Percentiles rank a stretch among this genome's conserved stretches.
Evolutionary conservation across 2,113 vertebrate genomes (phyloP).

Genomic region (Aptenodytes forsteri): DNA sequence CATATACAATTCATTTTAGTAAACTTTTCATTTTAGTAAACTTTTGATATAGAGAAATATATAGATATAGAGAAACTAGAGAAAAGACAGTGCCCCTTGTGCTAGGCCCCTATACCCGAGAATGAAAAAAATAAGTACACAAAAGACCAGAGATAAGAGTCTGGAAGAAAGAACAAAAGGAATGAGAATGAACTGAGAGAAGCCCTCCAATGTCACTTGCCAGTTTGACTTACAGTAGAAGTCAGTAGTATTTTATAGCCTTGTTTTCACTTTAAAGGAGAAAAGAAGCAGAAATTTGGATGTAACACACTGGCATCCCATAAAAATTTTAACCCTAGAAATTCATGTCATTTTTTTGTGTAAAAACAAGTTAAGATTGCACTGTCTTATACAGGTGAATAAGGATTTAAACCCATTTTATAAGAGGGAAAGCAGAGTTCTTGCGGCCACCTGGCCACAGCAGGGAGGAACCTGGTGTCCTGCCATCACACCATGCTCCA

Average conservation of each 20-base stretch:
- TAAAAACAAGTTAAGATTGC: not conserved
- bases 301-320: not conserved
- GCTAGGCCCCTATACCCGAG: not conserved
- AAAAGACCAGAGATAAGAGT: not conserved
- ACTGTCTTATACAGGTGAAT: not conserved
- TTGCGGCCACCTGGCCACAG: not conserved
- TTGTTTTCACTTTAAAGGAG: not conserved
- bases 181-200: not conserved
- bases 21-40: not conserved
- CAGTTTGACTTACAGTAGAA: not conserved
- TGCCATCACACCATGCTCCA: fast-evolving
- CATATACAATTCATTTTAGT: not conserved
- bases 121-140: not conserved
- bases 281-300: not conserved
- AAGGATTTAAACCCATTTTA: not conserved
- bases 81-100: not conserved
- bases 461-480: not conserved
- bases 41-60: too few species aligned
- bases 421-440: not conserved
- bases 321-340: not conserved
- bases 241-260: not conserved
- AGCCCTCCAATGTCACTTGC: not conserved
- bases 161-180: not conserved
- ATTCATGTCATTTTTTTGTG: not conserved
- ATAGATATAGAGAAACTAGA: not conserved